These are phyloP conservation scores for Oriolus oriolus DNA, from an alignment of 2,113 vertebrate species.

Conservation along the genomic window DNA sequence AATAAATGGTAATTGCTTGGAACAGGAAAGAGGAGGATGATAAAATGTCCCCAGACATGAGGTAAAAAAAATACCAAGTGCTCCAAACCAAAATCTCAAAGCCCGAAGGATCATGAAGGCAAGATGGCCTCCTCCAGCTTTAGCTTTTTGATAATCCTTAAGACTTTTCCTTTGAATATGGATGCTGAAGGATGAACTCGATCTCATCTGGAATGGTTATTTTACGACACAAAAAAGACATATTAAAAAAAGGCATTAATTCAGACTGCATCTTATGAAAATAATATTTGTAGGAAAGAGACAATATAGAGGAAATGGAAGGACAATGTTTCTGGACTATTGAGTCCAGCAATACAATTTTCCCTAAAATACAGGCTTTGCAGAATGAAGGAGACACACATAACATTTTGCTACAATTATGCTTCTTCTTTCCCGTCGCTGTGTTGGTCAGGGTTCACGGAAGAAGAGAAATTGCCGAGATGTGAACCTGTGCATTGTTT, in stretches of 20 bases:
- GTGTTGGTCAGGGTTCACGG: neutral
- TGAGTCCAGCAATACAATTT: neutral
- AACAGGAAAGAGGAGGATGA: constrained; percentile 49
- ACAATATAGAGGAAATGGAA: neutral
- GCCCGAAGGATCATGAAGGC: neutral
- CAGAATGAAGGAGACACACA: neutral
- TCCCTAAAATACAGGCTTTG: constrained; percentile 5
- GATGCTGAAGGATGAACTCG: neutral
- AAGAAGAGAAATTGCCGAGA: neutral
- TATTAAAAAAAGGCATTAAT: neutral
- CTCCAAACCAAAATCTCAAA: neutral
- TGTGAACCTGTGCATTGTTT: neutral
- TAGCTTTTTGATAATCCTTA: neutral
- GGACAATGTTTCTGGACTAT: neutral
- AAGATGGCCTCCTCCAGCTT: neutral
- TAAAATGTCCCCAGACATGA: constrained; percentile 37
- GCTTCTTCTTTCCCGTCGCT: neutral
- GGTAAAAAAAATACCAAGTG: neutral
- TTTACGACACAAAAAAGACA: neutral
- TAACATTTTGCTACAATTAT: neutral
- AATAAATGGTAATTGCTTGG: constrained; percentile 60
- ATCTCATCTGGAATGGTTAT: constrained; percentile 1
- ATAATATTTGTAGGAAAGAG: neutral
- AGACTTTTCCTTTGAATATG: neutral
- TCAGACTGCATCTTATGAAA: neutral